Percentiles rank a stretch among this genome's conserved stretches.
Conservation (phyloP, 1,140 invertebrate species). For the Lasioglossum albipes region DNA sequence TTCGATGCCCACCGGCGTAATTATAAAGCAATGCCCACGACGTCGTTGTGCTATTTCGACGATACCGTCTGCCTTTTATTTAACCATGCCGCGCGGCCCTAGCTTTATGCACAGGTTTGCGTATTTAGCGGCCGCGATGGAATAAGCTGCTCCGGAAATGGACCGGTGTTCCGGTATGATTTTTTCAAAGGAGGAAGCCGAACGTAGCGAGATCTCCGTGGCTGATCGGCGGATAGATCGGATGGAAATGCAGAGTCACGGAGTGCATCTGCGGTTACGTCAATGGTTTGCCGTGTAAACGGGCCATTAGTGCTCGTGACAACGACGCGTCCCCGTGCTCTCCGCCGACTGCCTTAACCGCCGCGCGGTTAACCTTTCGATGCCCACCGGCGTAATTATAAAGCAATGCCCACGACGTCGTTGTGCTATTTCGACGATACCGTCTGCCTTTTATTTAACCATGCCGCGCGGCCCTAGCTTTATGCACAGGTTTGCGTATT, state of each 20-base stretch:
- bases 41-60: conserved; percentile 48
- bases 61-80: conserved; percentile 20
- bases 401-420: conserved; percentile 50
- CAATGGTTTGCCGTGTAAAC: conserved; percentile 40
- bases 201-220: not conserved
- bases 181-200: too few relatives aligned
- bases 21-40: conserved; percentile 56
- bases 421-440: conserved; percentile 42
- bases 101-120: not conserved
- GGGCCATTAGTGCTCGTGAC: conserved; percentile 53
- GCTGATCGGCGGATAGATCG: not conserved
- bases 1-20: conserved; percentile 45
- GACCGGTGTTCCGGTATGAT: too few relatives aligned
- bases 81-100: not conserved
- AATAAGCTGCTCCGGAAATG: not conserved
- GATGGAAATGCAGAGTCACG: not conserved
- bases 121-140: not conserved
- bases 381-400: conserved; percentile 54
- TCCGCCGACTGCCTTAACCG: conserved; percentile 42
- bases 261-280: conserved; percentile 37
- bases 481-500: not conserved
- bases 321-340: conserved; percentile 48
- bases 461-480: not conserved
- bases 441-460: conserved; percentile 17
- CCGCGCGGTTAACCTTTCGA: conserved; percentile 52